Conservation (phyloP, 2,797 vertebrate species). For the Acridotheres tristis region DNA sequence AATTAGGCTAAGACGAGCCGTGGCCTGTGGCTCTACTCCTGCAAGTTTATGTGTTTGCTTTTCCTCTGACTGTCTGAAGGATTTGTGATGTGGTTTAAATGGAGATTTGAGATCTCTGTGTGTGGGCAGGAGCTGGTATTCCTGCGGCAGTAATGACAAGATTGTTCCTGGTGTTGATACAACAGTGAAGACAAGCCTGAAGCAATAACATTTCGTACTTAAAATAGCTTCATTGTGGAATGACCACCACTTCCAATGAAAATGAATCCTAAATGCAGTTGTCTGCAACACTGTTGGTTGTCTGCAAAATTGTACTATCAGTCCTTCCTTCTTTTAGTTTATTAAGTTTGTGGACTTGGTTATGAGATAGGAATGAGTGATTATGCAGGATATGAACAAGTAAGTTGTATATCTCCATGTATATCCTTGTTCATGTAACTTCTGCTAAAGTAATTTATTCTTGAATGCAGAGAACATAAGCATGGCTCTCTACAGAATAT, state of each 20-base stretch:
- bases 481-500: background rate
- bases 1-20: background rate
- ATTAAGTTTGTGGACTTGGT: background rate
- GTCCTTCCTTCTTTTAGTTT: background rate
- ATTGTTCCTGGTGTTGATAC: slow-evolving; percentile 14
- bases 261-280: background rate
- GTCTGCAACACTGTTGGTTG: background rate
- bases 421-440: background rate
- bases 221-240: background rate
- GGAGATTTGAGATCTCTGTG: background rate
- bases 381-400: background rate
- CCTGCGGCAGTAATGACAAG: background rate
- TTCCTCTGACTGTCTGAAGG: background rate
- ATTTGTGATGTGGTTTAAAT: background rate
- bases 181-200: background rate
- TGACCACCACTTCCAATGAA: background rate
- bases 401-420: background rate
- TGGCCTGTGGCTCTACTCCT: background rate
- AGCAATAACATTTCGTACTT: background rate
- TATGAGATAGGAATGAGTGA: background rate
- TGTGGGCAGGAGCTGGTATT: background rate
- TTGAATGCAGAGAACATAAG: background rate
- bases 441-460: background rate
- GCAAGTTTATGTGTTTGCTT: background rate
- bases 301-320: background rate